Conservation (phyloP, 2,797 vertebrate species). For the Antennarius maculatus region DNA sequence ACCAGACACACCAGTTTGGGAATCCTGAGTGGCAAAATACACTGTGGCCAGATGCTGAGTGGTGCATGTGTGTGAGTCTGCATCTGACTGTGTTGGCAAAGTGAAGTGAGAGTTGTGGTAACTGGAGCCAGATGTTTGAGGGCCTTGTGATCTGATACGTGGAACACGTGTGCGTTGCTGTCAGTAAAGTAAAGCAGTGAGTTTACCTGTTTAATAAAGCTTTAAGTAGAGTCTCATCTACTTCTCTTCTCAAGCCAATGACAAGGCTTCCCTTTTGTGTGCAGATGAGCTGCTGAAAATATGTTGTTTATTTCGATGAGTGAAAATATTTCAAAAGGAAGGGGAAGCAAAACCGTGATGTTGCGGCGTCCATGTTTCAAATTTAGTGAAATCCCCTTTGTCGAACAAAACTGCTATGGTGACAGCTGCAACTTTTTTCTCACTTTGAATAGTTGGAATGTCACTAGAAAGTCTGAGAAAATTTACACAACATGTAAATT, state of each 20-base stretch:
- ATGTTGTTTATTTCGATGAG: neutral
- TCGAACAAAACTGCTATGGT: no score
- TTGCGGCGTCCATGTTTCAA: neutral
- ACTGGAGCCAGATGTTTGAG: slow-evolving; percentile 68
- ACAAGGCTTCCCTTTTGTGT: neutral
- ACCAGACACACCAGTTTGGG: slow-evolving; percentile 64
- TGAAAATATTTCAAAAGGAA: neutral
- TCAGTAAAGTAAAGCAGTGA: slow-evolving; percentile 10
- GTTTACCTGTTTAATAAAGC: neutral
- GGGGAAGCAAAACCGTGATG: neutral
- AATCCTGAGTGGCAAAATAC: slow-evolving; percentile 62
- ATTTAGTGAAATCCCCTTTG: neutral
- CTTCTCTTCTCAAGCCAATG: neutral
- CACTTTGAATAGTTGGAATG: no score
- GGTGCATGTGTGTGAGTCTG: slow-evolving; percentile 21
- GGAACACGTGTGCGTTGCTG: slow-evolving; percentile 18
- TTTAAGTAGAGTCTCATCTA: neutral
- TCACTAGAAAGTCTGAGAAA: no score
- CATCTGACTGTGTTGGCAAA: slow-evolving; percentile 47
- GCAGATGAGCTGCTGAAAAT: neutral
- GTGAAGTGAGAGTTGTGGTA: slow-evolving; percentile 60
- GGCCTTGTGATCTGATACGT: slow-evolving; percentile 43
- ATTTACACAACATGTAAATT: no score
- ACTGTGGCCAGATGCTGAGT: slow-evolving; percentile 45
- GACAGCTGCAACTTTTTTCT: no score